A percentile compares a stretch with the other conserved stretches of the same genome.
phyloP scores from a whole-genome alignment of 2,113 vertebrate species.

The Ceuthmochares aereus region DNA sequence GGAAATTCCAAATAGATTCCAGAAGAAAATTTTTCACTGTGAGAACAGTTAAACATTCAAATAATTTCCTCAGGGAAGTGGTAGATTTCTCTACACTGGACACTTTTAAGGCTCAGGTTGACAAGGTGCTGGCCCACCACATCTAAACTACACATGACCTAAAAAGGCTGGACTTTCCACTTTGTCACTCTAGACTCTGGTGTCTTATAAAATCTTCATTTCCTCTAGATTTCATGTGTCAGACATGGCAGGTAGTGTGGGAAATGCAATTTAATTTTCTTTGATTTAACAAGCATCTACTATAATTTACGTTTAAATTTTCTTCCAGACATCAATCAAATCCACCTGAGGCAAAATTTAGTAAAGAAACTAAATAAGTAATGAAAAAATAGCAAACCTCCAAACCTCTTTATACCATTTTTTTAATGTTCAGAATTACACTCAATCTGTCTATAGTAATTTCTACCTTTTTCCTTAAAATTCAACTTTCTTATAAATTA shows the following conservation, averaged over 20 bases:
- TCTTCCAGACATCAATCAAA: neutral
- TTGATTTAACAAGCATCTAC: neutral
- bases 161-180: neutral
- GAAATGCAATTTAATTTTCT: neutral
- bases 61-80: no score
- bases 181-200: neutral
- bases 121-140: no score
- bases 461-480: neutral
- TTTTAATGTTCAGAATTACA: neutral
- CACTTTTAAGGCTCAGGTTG: no score
- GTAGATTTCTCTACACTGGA: no score
- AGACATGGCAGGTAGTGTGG: neutral
- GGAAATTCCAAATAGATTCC: no score
- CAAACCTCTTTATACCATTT: neutral
- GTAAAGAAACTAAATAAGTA: neutral
- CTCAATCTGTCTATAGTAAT: neutral
- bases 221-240: neutral
- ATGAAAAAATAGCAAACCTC: neutral
- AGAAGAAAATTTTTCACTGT: no score
- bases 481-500: neutral
- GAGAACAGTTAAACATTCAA: no score
- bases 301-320: neutral
- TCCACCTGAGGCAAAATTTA: neutral
- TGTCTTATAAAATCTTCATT: neutral
- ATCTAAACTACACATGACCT: no score